Percentiles rank a stretch among this genome's conserved stretches.
Conservation (phyloP, 2,797 vertebrate genomes). For the Myotis daubentonii region DNA sequence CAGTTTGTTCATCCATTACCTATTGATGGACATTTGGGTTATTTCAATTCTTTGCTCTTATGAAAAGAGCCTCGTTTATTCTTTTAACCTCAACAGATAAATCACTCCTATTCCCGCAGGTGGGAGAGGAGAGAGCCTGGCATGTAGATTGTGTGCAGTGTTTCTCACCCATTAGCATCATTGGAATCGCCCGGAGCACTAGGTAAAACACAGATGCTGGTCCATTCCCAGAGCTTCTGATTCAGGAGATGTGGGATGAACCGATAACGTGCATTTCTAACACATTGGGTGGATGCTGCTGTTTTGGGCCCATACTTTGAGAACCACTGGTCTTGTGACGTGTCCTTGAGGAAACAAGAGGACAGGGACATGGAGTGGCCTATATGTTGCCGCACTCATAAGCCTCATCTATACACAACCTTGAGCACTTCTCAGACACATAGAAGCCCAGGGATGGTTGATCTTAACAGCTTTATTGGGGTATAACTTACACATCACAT, state of each 20-base stretch:
- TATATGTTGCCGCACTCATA: rapidly evolving
- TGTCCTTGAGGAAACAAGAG: neutral
- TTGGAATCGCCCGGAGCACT: neutral
- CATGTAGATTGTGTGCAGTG: rapidly evolving
- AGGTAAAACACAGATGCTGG: neutral
- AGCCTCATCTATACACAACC: neutral
- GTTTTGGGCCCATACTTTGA: neutral
- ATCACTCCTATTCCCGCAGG: neutral
- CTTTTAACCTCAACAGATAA: neutral
- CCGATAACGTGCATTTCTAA: neutral
- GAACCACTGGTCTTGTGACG: neutral
- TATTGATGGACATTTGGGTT: neutral
- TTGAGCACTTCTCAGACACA: neutral
- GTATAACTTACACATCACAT: neutral
- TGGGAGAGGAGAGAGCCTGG: neutral
- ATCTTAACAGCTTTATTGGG: neutral
- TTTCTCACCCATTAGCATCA: too few species aligned
- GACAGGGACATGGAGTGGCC: neutral
- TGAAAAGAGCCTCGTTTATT: neutral
- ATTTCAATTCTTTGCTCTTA: neutral
- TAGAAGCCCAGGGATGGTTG: neutral
- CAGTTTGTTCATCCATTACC: neutral
- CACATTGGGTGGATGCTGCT: neutral
- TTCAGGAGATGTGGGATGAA: neutral
- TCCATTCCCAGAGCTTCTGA: neutral